Evolutionary conservation across 1,140 invertebrate genomes (phyloP).

Genomic region (Dendrolimus punctatus): DNA sequence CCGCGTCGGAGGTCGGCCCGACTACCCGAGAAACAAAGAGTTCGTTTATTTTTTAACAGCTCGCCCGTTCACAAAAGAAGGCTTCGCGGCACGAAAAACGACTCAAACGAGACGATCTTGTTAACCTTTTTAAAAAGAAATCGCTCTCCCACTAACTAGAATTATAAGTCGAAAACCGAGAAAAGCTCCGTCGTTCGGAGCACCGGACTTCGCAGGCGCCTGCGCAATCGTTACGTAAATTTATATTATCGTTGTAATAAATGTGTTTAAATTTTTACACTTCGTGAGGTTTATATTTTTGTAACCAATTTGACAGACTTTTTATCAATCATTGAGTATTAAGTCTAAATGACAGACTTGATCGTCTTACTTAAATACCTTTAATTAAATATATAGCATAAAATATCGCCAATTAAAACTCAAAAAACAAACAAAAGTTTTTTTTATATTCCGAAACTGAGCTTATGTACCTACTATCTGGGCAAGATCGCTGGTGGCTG

Average conservation of each 20-base stretch:
- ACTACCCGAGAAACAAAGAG: conserved; percentile 70
- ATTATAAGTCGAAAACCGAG: conserved; percentile 68
- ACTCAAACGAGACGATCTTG: conserved; percentile 66
- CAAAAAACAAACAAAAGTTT: no score
- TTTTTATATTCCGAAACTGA: no score
- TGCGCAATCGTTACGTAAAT: conserved; percentile 66
- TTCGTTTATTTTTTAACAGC: conserved; percentile 72
- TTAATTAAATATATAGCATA: no score
- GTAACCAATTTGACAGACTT: no score
- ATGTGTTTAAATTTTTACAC: background rate
- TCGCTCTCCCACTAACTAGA: conserved; percentile 66
- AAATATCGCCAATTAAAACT: no score
- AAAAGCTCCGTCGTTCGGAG: conserved; percentile 46
- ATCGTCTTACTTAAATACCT: no score
- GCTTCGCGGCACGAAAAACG: conserved; percentile 63
- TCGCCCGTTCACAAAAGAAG: conserved; percentile 68
- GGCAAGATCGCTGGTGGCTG: no score
- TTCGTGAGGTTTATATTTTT: no score
- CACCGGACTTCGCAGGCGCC: conserved; percentile 50
- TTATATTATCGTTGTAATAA: conserved; percentile 34
- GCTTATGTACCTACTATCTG: no score
- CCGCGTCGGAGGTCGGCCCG: conserved; percentile 67
- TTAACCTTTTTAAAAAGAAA: conserved; percentile 71
- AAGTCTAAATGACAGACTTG: no score
- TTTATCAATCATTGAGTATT: no score